Evolutionary conservation across 2,888 invertebrate genomes (phyloP).

Genomic region (Archips crataeganus): DNA sequence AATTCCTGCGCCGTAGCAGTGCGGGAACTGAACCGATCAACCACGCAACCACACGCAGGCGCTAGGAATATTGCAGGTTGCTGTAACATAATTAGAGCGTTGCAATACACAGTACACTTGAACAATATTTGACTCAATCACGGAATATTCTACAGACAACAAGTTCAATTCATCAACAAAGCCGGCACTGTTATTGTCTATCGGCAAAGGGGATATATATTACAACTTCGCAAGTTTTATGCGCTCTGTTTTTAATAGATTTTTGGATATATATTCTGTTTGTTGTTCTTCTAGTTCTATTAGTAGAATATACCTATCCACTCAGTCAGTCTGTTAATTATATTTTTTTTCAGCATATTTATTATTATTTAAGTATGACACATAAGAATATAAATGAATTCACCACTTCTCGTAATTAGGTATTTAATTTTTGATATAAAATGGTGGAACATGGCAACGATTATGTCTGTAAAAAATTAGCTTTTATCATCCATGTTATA

Average conservation of each 20-base stretch:
- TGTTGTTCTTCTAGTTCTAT: too few species aligned
- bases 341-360: neutral
- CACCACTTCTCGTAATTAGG: too few species aligned
- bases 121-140: neutral
- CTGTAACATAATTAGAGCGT: neutral
- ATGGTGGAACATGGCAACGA: too few species aligned
- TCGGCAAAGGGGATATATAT: neutral
- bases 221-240: neutral
- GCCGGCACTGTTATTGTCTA: neutral
- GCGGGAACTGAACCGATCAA: conserved; percentile 27
- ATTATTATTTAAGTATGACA: neutral
- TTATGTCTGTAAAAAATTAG: too few species aligned
- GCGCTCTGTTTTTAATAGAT: too few species aligned
- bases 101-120: neutral
- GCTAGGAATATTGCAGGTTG: conserved; percentile 13
- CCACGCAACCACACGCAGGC: conserved; percentile 28
- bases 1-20: conserved; percentile 29
- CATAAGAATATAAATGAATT: too few species aligned
- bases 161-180: neutral
- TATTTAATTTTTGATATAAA: too few species aligned
- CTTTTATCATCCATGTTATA: neutral
- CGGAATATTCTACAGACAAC: neutral
- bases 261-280: too few species aligned
- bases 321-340: too few species aligned
- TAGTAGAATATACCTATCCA: too few species aligned